Base-by-base conservation (phyloP, 2,888 invertebrate species). In the Thecophora atra region DNA sequence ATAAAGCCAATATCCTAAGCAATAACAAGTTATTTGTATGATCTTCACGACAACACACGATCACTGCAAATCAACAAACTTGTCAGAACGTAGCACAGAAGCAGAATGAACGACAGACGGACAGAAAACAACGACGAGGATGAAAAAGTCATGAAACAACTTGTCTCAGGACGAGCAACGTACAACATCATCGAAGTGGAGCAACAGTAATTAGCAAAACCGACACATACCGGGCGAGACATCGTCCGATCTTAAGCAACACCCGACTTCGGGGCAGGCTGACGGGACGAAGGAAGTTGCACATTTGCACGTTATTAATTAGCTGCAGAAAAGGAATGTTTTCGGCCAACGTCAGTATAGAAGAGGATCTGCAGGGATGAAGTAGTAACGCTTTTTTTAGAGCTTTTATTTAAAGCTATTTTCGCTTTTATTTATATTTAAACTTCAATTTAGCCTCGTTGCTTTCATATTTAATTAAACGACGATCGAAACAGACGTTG, bases 51-150 rank as follows among this genome's bases (percentile, higher is more conserved):
- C 60, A 15, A 60, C 60, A 60, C 60, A 60, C 60, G 60, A 60
- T 19, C 42, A 51, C 30, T 28, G 62, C 51, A 54, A 63, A 63
- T 63, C 70, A 70, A 63, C 30, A 63, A 70, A 28, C 70, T 30
- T 70, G 70, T 63, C 30, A 52, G 62, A 52, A 70, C 63, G 70
- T 70, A 70, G 63, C 63, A 63, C 63, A n/a, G 63, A 52, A 70
- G 70, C 63, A 26, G 30, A 60, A 47, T 5, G 47, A n/a, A 11
- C 47, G 47, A 11, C 47, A 47, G 47, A 47, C 47, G 47, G 26
- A 47, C 19, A 63, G 30, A 37, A 30, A 19, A n/a, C 63, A 63
- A 37, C 28, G 37, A 11, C 6, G 7, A 11, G 37, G 11, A 37
- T 37, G 11, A 37, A 37, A 8, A 37, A 37, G 37, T 11, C 21